Conservation (phyloP, 2,797 vertebrate genomes). For the Zenarchopterus dispar region DNA sequence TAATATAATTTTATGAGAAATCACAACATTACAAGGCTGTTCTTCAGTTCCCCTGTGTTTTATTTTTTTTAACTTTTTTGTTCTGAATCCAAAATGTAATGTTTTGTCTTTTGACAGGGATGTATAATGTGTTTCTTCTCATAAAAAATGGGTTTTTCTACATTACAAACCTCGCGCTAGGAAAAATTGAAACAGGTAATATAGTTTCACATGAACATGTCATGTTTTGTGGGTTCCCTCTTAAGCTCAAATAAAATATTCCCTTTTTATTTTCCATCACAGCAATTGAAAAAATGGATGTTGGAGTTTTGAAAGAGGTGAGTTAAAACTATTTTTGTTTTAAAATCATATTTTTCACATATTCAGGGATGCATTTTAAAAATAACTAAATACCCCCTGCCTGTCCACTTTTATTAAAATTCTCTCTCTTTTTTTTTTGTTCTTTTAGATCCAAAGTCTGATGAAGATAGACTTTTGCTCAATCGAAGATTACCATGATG, state of each 20-base stretch:
- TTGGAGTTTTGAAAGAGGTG: conserved; percentile 85
- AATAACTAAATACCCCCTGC: no score
- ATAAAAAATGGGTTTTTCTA: conserved; percentile 88
- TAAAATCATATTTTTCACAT: no score
- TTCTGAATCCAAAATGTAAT: neutral
- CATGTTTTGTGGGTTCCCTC: neutral
- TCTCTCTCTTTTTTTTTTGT: no score
- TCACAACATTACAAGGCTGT: neutral
- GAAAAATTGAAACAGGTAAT: conserved; percentile 88
- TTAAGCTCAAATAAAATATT: conserved; percentile 3
- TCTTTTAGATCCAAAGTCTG: conserved; percentile 85
- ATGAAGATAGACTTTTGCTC: conserved; percentile 88
- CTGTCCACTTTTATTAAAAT: no score
- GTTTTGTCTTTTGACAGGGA: conserved; percentile 75
- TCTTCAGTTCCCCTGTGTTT: no score
- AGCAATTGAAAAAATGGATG: conserved; percentile 89
- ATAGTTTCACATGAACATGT: neutral
- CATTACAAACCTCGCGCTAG: conserved; percentile 87
- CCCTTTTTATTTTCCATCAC: conserved; percentile 17
- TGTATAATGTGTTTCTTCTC: conserved; percentile 88
- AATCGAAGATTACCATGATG: conserved; percentile 83
- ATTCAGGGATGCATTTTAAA: no score
- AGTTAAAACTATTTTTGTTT: conserved; percentile 8
- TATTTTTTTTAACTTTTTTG: neutral
- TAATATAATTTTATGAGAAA: neutral